Evolutionary conservation across 2,113 vertebrate genomes (phyloP), one percentile per base, ranked within the genome.

Genomic region (Prunella fulvescens): DNA sequence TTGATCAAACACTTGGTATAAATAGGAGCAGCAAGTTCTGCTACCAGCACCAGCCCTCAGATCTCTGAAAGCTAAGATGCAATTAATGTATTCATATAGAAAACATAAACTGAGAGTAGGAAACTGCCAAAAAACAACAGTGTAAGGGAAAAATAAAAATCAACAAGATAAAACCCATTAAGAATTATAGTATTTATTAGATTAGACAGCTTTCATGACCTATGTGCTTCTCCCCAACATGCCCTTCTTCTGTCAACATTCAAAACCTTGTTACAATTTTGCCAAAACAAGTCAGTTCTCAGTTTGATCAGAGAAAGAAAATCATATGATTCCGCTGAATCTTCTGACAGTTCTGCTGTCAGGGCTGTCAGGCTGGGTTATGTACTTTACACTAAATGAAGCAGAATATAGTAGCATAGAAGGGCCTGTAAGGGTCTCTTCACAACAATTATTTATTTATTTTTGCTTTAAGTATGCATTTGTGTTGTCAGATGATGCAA

Each of bases 1-100:
- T 96, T 96, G 93, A 96, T 96, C 93, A 94, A 96, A 96, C 64
- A 50, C 37, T 42, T 83, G 71, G 88, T 90, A 96, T 90, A 95
- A 92, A 96, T 93, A 93, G 79, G 64, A 96, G 57, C 60, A 20
- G 54, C 31, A 14, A 62, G 50, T 60, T 94, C 78, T 72, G 60
- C 90, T 94, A 88, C 69, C 61, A 94, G 74, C 5, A 1, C 33
- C 51, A 90, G 4, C 37, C 19, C 65, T 95, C 80, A 96, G 92
- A 96, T 96, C 79, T 97, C 80, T 61, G 90, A 64, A 81, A 93
- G 61, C 51, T 45, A 44, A 91, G 67, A 91, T 40, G 29, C 10
- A 19, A 65, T 92, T 88, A 88, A 70, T 79, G 29, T 64, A 64
- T 92, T 86, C 60, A 12, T 61, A 57, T 16, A 79, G 65, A 81